Base-by-base conservation (phyloP, 64 coral and sea anemone genomes). In the Acropora yongei region DNA sequence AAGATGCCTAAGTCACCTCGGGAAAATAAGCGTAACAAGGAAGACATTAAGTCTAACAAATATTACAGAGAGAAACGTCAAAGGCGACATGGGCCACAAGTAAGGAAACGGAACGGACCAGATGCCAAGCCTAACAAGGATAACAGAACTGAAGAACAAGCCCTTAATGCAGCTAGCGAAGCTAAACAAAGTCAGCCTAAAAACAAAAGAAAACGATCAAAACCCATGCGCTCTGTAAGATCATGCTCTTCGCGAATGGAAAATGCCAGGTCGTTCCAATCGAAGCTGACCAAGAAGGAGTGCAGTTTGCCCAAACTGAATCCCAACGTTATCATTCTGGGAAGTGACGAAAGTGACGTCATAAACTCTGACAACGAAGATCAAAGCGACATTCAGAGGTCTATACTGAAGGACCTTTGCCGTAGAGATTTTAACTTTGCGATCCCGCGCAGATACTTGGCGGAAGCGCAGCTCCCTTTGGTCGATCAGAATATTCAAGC, bases 161-260 rank as follows among this genome's bases (percentile, higher is more conserved):
- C 74, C 74, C 74, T 44, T 42, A 76, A 76, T 76, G 74, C 74
- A 76, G 30, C 74, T 44, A 8, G 40, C 30, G 40, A 44, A 7
- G 74, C 41, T 76, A 76, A 76, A 74, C 71, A 74, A 40, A 74
- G 18, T 76, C 74, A 76, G 74, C 74, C 74, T 74, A 76, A 76
- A 47, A 76, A 76, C 74, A 76, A 76, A 44, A 6, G 74, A 44
- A 76, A 76, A 76, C 43, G 40, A 10, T 76, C 74, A 44, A 76
- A 76, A 47, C 74, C 74, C 45, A 12, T 44, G 41, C 74, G 74
- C 74, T 47, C 74, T 76, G 40, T 74, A 74, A 74, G 71, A 74
- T 74, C 18, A 74, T 74, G 19, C 71, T 74, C 19, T 74, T 74
- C 18, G 19, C 71, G 17, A 40, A 74, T 41, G 71, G 71, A 74